Conservation (phyloP, 2,888 invertebrate species). For the Tholera decimalis region DNA sequence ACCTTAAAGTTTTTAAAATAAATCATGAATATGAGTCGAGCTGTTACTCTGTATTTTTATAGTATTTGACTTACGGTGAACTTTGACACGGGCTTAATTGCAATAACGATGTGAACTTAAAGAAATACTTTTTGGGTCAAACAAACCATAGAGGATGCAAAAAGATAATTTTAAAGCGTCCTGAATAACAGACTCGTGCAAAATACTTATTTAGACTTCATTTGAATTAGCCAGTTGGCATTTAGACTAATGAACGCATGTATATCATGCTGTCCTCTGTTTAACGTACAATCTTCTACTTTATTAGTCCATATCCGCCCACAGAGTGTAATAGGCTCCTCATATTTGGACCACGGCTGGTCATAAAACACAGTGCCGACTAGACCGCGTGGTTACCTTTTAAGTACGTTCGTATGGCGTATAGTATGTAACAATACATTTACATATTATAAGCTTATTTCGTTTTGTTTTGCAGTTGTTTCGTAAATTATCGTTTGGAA, state of each 20-base stretch:
- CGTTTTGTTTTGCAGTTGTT: neutral
- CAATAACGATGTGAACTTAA: slow-evolving; percentile 8
- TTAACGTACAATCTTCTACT: slow-evolving; percentile 50
- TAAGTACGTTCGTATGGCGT: slow-evolving; percentile 1
- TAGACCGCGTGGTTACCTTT: slow-evolving; percentile 38
- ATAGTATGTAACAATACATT: slow-evolving; percentile 10
- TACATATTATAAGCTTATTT: too few species aligned
- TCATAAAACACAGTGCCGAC: slow-evolving; percentile 45
- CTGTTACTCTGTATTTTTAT: slow-evolving; percentile 25
- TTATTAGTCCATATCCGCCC: slow-evolving; percentile 58
- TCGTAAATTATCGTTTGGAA: neutral
- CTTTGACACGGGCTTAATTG: slow-evolving; percentile 45
- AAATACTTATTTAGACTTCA: slow-evolving; percentile 29
- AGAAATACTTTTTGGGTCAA: neutral
- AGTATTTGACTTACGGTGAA: slow-evolving; percentile 29
- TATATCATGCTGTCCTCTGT: slow-evolving; percentile 42
- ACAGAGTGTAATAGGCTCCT: slow-evolving; percentile 44
- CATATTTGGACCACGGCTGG: slow-evolving; percentile 51
- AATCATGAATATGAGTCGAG: slow-evolving; percentile 49
- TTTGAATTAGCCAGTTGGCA: slow-evolving; percentile 48
- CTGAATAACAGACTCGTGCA: slow-evolving; percentile 6
- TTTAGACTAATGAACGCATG: slow-evolving; percentile 42
- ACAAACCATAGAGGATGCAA: neutral
- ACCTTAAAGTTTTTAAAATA: slow-evolving; percentile 46
- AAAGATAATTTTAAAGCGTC: slow-evolving; percentile 11